Evolutionary conservation across 2,888 invertebrate species (phyloP).

Genomic region (Cephus pulcher): DNA sequence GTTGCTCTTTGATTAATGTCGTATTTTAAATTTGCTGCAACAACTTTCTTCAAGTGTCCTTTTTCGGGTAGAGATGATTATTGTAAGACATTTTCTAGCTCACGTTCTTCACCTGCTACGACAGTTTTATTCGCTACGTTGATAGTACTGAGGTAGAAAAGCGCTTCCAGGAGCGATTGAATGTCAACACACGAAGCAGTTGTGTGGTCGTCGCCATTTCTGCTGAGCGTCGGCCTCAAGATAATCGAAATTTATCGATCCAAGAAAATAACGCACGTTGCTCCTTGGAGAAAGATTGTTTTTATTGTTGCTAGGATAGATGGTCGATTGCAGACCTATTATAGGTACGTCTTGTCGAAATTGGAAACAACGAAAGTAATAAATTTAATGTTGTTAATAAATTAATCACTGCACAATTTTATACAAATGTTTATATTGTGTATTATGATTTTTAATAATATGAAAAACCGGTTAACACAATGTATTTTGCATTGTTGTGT

Average conservation of each 20-base stretch:
- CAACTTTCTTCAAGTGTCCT: neutral
- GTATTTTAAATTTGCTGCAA: neutral
- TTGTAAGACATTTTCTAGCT: neutral
- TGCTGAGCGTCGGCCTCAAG: slow-evolving; percentile 21
- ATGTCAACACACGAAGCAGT: slow-evolving; percentile 40
- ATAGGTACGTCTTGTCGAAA: slow-evolving; percentile 14
- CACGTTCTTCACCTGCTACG: slow-evolving; percentile 15
- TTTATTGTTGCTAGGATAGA: slow-evolving; percentile 28
- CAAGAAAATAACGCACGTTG: slow-evolving; percentile 25
- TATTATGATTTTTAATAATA: neutral
- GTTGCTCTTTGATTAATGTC: neutral
- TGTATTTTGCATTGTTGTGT: neutral
- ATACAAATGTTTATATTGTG: neutral
- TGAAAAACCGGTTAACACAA: neutral
- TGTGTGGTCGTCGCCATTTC: slow-evolving; percentile 35
- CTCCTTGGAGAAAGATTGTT: slow-evolving; percentile 10
- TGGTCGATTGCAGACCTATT: slow-evolving; percentile 1
- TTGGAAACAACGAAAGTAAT: neutral
- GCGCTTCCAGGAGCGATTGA: slow-evolving; percentile 34
- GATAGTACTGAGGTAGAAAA: slow-evolving; percentile 20
- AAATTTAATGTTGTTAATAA: neutral
- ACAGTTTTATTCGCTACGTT: neutral
- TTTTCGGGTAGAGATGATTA: neutral
- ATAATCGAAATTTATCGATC: slow-evolving; percentile 47
- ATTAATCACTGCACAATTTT: neutral